These are phyloP conservation scores for Acronicta psi DNA, from an alignment of 2,888 invertebrate species.

Conservation along the genomic window DNA sequence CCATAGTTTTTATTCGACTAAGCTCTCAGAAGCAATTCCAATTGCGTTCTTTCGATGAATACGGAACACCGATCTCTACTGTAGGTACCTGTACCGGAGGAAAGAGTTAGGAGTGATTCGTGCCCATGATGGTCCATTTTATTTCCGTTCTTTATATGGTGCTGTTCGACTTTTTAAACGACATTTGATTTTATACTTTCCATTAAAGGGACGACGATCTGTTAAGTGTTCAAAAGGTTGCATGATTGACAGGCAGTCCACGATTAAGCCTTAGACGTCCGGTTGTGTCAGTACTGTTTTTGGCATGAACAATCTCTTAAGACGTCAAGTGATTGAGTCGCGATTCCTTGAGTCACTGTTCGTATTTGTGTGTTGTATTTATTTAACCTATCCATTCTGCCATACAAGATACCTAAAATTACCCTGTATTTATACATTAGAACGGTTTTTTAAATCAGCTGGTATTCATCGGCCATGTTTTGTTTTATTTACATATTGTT, in stretches of 20 bases:
- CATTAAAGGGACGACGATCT: slow-evolving; percentile 19
- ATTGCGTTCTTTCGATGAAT: slow-evolving; percentile 57
- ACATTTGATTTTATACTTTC: slow-evolving; percentile 22
- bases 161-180: slow-evolving; percentile 38
- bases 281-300: slow-evolving; percentile 13
- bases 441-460: not conserved
- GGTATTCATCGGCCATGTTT: slow-evolving; percentile 18
- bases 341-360: not conserved
- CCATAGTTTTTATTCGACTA: slow-evolving; percentile 72
- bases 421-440: no score
- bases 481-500: slow-evolving; percentile 30
- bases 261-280: slow-evolving; percentile 16
- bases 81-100: slow-evolving; percentile 22
- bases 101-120: slow-evolving; percentile 33
- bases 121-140: slow-evolving; percentile 31
- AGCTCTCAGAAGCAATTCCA: slow-evolving; percentile 72
- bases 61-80: slow-evolving; percentile 51
- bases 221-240: slow-evolving; percentile 13
- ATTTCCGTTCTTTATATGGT: slow-evolving; percentile 27
- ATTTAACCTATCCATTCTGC: no score
- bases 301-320: slow-evolving; percentile 12
- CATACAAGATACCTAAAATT: no score
- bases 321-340: slow-evolving; percentile 12
- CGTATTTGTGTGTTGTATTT: no score
- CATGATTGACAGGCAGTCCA: slow-evolving; percentile 16